Percentiles rank a stretch among this genome's conserved stretches.
These are phyloP conservation scores for Nyctalus aviator DNA, from an alignment of 2,797 vertebrate species.

Conservation along the genomic window DNA sequence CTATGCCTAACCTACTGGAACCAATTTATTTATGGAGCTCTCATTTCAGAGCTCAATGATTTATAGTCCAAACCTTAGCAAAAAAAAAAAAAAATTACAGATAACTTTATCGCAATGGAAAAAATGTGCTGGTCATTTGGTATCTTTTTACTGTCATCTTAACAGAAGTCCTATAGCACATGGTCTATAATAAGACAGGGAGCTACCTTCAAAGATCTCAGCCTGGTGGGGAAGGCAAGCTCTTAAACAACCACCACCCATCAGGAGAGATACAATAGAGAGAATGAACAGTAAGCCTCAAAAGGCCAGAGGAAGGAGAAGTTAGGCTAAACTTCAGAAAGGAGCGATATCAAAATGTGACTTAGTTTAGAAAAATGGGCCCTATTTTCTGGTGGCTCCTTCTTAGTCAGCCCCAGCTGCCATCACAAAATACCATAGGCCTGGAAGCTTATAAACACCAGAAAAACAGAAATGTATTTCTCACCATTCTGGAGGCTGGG, in stretches of 20 bases:
- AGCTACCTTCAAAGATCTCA: neutral
- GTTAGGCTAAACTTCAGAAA: neutral
- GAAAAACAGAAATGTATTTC: neutral
- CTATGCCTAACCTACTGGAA: constrained; percentile 57
- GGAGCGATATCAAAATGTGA: neutral
- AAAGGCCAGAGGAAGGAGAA: neutral
- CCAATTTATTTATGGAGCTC: constrained; percentile 46
- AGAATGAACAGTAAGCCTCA: neutral
- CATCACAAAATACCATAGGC: neutral
- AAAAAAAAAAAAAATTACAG: constrained; percentile 45
- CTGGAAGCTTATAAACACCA: neutral
- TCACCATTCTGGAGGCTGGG: neutral
- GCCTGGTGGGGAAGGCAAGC: neutral
- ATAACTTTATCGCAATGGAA: constrained; percentile 52
- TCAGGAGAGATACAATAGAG: neutral
- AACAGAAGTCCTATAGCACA: neutral
- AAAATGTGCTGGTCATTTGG: constrained; percentile 21
- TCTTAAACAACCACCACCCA: neutral
- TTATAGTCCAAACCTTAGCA: constrained; percentile 25
- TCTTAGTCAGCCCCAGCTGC: neutral
- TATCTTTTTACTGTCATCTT: neutral
- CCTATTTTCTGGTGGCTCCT: neutral
- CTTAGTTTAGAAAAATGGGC: neutral
- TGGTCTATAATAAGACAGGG: neutral
- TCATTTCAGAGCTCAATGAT: constrained; percentile 55